These are phyloP conservation scores for Artibeus jamaicensis DNA, from an alignment of 2,797 vertebrate genomes.

Conservation along the genomic window DNA sequence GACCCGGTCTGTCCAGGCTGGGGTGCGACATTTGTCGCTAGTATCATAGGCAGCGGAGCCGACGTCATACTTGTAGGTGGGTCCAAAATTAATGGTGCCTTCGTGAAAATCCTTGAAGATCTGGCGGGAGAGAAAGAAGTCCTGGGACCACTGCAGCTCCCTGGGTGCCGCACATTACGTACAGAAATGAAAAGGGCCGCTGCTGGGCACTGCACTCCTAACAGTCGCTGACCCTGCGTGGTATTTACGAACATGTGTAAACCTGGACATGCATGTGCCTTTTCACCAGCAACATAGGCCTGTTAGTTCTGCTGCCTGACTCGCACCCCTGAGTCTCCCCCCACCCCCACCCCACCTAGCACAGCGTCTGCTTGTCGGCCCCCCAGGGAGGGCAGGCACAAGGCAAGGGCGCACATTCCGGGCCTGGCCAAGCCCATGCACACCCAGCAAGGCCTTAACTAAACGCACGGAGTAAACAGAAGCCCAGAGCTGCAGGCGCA, in stretches of 20 bases:
- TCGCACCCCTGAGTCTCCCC: rapidly evolving
- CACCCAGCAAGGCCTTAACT: rapidly evolving
- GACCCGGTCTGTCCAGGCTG: conserved; percentile 88
- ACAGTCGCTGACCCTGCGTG: not conserved
- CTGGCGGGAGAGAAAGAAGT: conserved; percentile 71
- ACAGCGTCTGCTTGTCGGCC: rapidly evolving
- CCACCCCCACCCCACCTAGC: rapidly evolving
- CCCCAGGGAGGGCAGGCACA: rapidly evolving
- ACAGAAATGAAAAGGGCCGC: not conserved
- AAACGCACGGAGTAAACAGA: rapidly evolving
- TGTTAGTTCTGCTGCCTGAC: rapidly evolving
- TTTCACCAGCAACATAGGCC: not conserved
- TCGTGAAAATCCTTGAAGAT: conserved; percentile 89
- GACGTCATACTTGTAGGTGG: conserved; percentile 88
- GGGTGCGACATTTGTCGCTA: conserved; percentile 88
- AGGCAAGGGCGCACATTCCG: rapidly evolving
- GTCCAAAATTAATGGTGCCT: conserved; percentile 87
- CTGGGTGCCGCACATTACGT: rapidly evolving
- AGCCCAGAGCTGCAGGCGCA: rapidly evolving
- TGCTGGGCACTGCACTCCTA: not conserved
- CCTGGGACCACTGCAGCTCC: not conserved
- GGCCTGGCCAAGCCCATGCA: rapidly evolving
- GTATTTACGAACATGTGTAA: not conserved
- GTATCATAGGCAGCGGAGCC: conserved; percentile 88
- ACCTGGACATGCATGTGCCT: rapidly evolving